Evolutionary conservation across 2,888 invertebrate species (phyloP).

Genomic region (Anticlea derivata): DNA sequence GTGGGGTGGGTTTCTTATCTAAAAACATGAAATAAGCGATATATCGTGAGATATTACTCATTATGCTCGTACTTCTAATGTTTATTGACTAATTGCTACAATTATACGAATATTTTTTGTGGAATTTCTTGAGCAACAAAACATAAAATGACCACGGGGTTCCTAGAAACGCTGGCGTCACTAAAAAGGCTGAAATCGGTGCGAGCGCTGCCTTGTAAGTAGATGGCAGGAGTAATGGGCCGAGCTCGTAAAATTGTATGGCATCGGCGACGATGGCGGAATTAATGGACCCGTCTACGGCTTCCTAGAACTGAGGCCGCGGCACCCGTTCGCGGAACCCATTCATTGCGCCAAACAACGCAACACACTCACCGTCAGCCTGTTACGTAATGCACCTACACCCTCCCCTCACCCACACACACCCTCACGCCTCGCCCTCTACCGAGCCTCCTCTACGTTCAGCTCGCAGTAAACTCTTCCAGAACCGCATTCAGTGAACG

Average conservation of each 20-base stretch:
- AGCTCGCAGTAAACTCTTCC: not conserved
- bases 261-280: constrained; percentile 3
- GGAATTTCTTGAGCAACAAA: too few relatives aligned
- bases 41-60: too few relatives aligned
- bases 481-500: constrained; percentile 6
- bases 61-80: too few relatives aligned
- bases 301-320: constrained; percentile 11
- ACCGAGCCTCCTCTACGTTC: not conserved
- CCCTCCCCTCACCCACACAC: not conserved
- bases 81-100: too few relatives aligned
- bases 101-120: too few relatives aligned
- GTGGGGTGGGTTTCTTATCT: too few relatives aligned
- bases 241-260: constrained; percentile 7
- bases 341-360: constrained; percentile 4
- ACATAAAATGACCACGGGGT: not conserved
- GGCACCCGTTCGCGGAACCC: constrained; percentile 6
- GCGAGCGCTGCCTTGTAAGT: too few relatives aligned
- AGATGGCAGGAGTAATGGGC: not conserved
- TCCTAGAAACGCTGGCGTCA: constrained; percentile 1
- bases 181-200: too few relatives aligned
- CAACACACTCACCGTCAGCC: not conserved
- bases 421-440: not conserved
- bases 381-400: not conserved
- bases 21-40: too few relatives aligned
- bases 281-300: constrained; percentile 5